Base-by-base conservation (phyloP, 2,113 vertebrate genomes). In the Alethe castanea region DNA sequence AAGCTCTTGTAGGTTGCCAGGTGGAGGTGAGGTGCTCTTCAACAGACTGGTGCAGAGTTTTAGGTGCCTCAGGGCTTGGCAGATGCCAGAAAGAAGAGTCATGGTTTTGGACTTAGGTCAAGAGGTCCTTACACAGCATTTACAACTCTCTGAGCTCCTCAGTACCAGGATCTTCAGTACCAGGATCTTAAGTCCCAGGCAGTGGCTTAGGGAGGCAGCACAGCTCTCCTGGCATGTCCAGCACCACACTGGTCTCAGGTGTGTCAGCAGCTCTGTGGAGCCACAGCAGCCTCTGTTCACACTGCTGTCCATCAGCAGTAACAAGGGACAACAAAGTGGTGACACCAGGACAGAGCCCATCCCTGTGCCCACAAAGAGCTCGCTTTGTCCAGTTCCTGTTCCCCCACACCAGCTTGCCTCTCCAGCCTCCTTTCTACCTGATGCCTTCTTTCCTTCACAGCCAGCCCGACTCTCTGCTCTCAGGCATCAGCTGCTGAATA, bases 241-340 rank as follows among this genome's bases (percentile, higher is more conserved):
- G 12, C 2, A 1, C n/a, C 53, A 12, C 36, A 38, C 22, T 18
- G 12, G 45, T 7, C 87, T 71, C 14, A 1, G 0, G 12, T 40
- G 45, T 36, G 25, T 11, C 5, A 83, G 50, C 2, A 2, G 11
- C 40, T 50, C 61, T 4, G 1, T 40, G 22, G 14, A 71, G 12
- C 8, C 57, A n/a, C 29, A 31, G 17, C 17, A 84, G 31, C 3
- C 59, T 53, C 31, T 45, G 26, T 62, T 26, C 42, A 44, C 42
- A 44, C 42, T 44, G 42, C 42, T 44, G 42, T 44, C 42, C 44
- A 19, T 19, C 48, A 90, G 40, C 12, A 45, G 54, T 25, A 15
- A 52, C 3, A 11, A 54, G 29, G 5, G 15, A 48, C n/a, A 45
- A 11, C 25, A 65, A 40, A 64, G 12, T 4, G 6, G 17, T 78